phyloP scores from a whole-genome alignment of 2,888 invertebrate species.

The Hymenopus coronatus region DNA sequence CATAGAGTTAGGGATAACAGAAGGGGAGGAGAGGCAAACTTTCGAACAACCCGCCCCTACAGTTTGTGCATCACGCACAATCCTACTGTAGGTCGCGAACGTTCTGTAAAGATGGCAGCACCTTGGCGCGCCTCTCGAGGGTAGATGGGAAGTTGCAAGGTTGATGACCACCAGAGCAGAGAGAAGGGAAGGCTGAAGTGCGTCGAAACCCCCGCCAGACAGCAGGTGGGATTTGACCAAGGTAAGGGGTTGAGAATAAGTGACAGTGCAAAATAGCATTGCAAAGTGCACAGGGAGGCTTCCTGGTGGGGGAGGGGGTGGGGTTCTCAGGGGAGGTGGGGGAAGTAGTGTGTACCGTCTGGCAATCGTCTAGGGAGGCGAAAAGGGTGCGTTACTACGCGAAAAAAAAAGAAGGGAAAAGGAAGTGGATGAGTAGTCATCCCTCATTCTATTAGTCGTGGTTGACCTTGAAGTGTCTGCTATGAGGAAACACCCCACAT shows the following conservation, averaged over 20 bases:
- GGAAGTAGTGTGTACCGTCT: neutral
- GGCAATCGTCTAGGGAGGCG: conserved; percentile 7
- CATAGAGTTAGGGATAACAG: neutral
- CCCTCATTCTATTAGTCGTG: neutral
- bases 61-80: conserved; percentile 3
- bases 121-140: conserved; percentile 5
- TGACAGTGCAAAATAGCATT: conserved; percentile 7
- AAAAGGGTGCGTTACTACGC: neutral
- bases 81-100: conserved; percentile 13
- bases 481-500: conserved; percentile 5
- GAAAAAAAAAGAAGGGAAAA: neutral
- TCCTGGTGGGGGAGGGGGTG: neutral
- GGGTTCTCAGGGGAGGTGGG: neutral
- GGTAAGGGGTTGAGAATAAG: conserved; percentile 20
- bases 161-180: conserved; percentile 35
- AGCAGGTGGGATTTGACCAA: conserved; percentile 26
- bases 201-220: conserved; percentile 15
- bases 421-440: neutral
- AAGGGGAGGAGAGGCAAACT: neutral
- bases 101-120: conserved; percentile 24
- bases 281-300: neutral
- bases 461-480: conserved; percentile 10
- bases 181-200: conserved; percentile 36
- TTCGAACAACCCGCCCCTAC: conserved; percentile 22
- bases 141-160: conserved; percentile 23